Percentiles rank a stretch among this genome's conserved stretches.
Conservation (phyloP, 2,888 invertebrate genomes). For the Agrochola circellaris region DNA sequence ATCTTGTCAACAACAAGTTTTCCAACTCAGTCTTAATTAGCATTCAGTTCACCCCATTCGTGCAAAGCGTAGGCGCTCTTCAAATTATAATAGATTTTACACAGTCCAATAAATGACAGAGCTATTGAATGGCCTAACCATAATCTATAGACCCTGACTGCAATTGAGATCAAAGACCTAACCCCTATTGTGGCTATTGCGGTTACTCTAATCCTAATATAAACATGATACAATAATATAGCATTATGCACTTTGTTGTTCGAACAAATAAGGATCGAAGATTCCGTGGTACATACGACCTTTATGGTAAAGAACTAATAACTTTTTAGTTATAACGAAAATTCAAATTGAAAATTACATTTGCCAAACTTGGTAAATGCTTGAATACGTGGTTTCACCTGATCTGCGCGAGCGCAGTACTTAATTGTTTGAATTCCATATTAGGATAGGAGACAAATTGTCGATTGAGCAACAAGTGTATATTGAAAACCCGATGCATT, state of each 20-base stretch:
- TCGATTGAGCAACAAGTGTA: background rate
- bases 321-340: constrained; percentile 44
- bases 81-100: constrained; percentile 34
- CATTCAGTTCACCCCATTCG: constrained; percentile 38
- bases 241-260: constrained; percentile 13
- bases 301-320: constrained; percentile 27
- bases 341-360: constrained; percentile 23
- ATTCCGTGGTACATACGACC: background rate
- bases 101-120: constrained; percentile 26
- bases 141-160: constrained; percentile 58
- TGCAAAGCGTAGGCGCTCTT: constrained; percentile 55
- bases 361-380: constrained; percentile 18
- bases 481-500: background rate
- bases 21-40: constrained; percentile 20
- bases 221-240: constrained; percentile 25
- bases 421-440: constrained; percentile 10
- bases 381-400: constrained; percentile 6
- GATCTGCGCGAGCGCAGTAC: background rate
- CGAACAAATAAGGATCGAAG: constrained; percentile 20
- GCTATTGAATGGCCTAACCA: constrained; percentile 41
- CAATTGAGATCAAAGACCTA: constrained; percentile 60
- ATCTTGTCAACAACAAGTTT: background rate
- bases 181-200: constrained; percentile 55
- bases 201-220: constrained; percentile 37
- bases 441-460: constrained; percentile 1